Conservation (phyloP, 2,113 vertebrate genomes). For the Limanda limanda region DNA sequence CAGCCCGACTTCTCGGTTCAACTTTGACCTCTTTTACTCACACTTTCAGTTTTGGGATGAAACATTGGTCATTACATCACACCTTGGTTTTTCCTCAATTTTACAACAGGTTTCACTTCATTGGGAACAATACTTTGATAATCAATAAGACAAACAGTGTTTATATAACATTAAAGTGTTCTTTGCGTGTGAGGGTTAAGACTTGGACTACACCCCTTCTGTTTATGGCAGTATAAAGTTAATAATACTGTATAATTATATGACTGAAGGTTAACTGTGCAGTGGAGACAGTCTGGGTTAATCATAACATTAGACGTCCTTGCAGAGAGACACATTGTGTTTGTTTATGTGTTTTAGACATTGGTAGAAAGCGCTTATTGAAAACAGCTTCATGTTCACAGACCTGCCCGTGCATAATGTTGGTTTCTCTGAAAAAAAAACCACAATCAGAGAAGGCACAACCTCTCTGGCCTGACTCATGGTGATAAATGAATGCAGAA, state of each 20-base stretch:
- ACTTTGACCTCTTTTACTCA: neutral
- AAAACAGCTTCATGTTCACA: slow-evolving; percentile 45
- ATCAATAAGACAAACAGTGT: no score
- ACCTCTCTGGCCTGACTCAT: slow-evolving; percentile 27
- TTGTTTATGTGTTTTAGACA: neutral
- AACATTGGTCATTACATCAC: neutral
- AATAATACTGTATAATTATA: neutral
- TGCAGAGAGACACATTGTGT: neutral
- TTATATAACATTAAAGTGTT: neutral
- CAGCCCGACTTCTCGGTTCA: neutral
- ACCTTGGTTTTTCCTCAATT: neutral
- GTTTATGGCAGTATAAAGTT: neutral
- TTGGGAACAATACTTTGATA: no score
- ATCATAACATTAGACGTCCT: neutral
- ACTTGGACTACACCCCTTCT: neutral
- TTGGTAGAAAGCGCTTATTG: neutral
- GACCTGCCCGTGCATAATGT: slow-evolving; percentile 45
- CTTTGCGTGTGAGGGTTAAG: neutral
- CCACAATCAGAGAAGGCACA: slow-evolving; percentile 26
- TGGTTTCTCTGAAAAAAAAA: slow-evolving; percentile 41
- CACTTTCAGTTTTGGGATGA: neutral
- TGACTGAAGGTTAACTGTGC: neutral
- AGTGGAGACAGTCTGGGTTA: neutral
- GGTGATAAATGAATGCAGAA: slow-evolving; percentile 53
- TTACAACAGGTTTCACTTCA: no score